Base-by-base conservation (phyloP, 2,888 invertebrate genomes). In the Agrotis clavis region DNA sequence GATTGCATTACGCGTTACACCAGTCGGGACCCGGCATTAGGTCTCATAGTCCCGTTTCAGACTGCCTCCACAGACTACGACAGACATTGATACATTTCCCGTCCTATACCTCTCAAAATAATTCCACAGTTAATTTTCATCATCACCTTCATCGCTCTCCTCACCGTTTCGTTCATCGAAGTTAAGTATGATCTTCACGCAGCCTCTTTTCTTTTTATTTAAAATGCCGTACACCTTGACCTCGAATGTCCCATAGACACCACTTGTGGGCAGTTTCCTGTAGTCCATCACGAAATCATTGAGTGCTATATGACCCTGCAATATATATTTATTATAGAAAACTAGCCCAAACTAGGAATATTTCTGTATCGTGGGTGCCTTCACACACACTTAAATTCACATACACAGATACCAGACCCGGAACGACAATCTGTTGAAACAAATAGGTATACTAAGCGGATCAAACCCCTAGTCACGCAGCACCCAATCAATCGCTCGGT, bases 221-320 rank as follows among this genome's bases (percentile, higher is more conserved):
- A 14, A 14, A 0, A n/a, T 4, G 45, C 7, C 14, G 60, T 61
- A 69, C 5, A 4, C 54, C n/a, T 7, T 0, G 6, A 45, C 77
- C n/a, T 30, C 2, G 25, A 50, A 74, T 2, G 69, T 74, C 19
- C 77, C 74, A 21, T 74, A 74, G n/a, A 74, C 7, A 18, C 60
- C 74, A 14, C 30, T 0, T 18, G 1, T 25, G 4, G 60, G 60
- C 14, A 77, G 48, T 19, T 74, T 48, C 6, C 19, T 45, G 69
- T 74, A 74, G 77, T 74, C 68, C 74, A 74, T 77, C 48, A 74
- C 74, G 48, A 77, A 74, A 4, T 76, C 56, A 0, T 19, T 30
- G 25, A 79, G 2, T 11, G 1, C 5, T 2, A 76, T 2, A 4
- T 0, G 21, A 25, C 62, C 53, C 77, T 77, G 79, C 14, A 41